Evolutionary conservation across 1,140 invertebrate species (phyloP).

Genomic region (Akabosia matsudoensis): DNA sequence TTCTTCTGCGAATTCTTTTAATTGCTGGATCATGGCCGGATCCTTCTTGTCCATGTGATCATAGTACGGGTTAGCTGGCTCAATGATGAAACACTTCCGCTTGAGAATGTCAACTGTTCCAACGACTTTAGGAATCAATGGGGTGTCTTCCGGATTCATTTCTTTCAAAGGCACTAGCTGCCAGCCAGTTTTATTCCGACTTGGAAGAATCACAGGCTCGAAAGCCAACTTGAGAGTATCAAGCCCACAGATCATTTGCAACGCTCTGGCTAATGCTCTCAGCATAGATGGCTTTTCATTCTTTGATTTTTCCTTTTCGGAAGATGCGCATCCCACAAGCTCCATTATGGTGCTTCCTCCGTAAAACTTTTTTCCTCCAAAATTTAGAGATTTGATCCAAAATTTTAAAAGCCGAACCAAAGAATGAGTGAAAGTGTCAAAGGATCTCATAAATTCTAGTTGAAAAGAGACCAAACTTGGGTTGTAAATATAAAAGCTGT

Average conservation of each 20-base stretch:
- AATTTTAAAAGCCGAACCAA: not conserved
- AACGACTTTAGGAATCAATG: not conserved
- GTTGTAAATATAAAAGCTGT: not conserved
- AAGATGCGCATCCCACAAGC: not conserved
- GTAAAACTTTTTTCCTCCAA: not conserved
- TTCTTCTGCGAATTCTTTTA: not conserved
- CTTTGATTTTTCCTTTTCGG: not conserved
- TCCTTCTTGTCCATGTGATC: not conserved
- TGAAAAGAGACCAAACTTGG: not conserved
- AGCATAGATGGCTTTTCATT: not conserved
- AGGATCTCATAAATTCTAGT: not conserved
- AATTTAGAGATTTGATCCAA: not conserved
- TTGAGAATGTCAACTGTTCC: not conserved
- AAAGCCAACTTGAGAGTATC: not conserved
- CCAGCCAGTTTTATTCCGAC: not conserved
- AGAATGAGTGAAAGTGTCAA: not conserved
- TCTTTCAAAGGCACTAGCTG: not conserved
- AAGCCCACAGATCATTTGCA: not conserved
- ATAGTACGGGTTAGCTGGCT: not conserved
- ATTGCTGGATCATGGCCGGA: not conserved
- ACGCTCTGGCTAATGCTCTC: not conserved
- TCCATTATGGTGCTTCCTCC: not conserved
- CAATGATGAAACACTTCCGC: not conserved
- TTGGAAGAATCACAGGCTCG: not conserved
- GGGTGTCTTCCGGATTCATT: not conserved